A percentile compares a stretch with the other conserved stretches of the same genome.
These are phyloP conservation scores for Pantherophis guttatus DNA, from an alignment of 2,113 vertebrate genomes.

Conservation along the genomic window DNA sequence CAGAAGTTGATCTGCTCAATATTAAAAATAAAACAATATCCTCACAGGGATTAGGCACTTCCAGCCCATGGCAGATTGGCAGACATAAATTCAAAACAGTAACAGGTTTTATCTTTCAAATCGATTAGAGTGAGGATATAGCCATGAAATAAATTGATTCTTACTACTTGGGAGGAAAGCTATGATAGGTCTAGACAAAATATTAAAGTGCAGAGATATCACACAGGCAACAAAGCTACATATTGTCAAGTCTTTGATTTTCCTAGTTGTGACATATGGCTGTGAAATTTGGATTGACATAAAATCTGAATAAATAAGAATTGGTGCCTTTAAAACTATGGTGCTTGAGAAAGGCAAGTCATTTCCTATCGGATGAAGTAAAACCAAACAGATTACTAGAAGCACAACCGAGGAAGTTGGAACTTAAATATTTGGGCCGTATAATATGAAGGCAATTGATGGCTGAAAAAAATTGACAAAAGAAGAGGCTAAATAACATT, in stretches of 20 bases:
- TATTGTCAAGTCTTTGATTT: not conserved
- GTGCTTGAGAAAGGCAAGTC: not conserved
- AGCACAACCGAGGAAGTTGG: not conserved
- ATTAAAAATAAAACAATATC: not conserved
- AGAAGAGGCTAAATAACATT: not conserved
- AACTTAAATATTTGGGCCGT: not conserved
- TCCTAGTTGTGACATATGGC: not conserved
- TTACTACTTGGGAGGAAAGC: not conserved
- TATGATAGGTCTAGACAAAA: not conserved
- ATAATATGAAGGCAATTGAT: not conserved
- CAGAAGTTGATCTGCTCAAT: not conserved
- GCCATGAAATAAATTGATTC: not conserved
- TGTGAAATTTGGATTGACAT: not conserved
- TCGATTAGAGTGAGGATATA: not conserved
- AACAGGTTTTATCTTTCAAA: not conserved
- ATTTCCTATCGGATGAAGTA: not conserved
- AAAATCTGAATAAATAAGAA: not conserved
- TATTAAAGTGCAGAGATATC: not conserved
- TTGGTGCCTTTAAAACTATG: not conserved
- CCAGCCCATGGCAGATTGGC: not conserved
- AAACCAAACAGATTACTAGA: not conserved
- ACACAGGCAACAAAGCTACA: not conserved
- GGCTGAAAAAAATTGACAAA: not conserved
- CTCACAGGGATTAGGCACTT: not conserved
- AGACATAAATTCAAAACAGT: not conserved